Evolutionary conservation across 2,888 invertebrate species (phyloP).

Genomic region (Gibbula magus): DNA sequence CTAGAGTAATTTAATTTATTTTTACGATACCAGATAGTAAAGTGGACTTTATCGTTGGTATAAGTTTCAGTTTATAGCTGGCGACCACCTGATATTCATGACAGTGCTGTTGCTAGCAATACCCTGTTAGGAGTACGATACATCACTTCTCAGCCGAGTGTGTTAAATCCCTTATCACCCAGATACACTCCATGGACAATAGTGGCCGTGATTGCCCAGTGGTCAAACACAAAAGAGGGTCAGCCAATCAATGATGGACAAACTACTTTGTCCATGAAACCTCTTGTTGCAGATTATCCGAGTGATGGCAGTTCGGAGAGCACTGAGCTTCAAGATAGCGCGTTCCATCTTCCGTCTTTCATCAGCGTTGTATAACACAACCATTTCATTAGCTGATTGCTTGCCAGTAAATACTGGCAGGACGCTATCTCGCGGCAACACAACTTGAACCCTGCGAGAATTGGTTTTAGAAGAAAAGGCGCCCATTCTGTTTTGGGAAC

Average conservation of each 20-base stretch:
- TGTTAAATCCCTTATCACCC: neutral
- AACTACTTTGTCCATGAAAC: neutral
- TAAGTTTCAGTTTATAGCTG: too few species aligned
- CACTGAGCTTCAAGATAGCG: neutral
- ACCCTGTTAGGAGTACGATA: neutral
- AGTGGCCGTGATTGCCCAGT: neutral
- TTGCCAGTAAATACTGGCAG: neutral
- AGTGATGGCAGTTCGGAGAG: neutral
- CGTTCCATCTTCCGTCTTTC: neutral
- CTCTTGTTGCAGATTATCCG: neutral
- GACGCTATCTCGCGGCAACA: neutral
- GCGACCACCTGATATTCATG: too few species aligned
- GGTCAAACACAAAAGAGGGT: neutral
- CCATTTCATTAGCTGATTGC: neutral
- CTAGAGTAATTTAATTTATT: too few species aligned
- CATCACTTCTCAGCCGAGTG: neutral
- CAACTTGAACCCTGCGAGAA: neutral
- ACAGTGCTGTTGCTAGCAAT: too few species aligned
- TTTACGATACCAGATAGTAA: too few species aligned
- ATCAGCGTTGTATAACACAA: constrained; percentile 5
- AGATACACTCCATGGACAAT: neutral
- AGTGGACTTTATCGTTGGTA: too few species aligned
- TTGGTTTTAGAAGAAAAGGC: too few species aligned
- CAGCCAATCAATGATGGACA: neutral
- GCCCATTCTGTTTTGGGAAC: too few species aligned